These are phyloP conservation scores for Campylorhamphus procurvoides DNA, from an alignment of 2,113 vertebrate species.

Conservation along the genomic window DNA sequence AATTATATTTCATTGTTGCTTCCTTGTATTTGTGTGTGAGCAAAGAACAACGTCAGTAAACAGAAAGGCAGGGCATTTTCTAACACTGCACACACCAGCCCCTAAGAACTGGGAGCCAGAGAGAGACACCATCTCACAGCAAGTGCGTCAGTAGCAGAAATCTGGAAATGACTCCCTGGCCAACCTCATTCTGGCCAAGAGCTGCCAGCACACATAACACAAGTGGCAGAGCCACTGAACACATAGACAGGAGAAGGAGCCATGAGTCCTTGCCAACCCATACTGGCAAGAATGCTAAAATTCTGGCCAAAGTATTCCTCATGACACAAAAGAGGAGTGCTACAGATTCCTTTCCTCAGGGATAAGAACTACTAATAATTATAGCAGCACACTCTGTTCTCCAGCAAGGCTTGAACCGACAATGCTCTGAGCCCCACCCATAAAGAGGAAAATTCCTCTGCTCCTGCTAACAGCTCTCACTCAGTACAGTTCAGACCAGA, in stretches of 20 bases:
- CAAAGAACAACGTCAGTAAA: not conserved
- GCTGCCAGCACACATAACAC: not conserved
- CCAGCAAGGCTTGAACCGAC: not conserved
- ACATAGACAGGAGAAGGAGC: not conserved
- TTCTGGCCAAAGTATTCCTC: not conserved
- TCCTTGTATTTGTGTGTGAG: not conserved
- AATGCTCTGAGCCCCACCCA: not conserved
- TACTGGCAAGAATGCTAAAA: not conserved
- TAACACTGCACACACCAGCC: not conserved
- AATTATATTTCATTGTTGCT: not conserved
- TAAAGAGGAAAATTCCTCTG: not conserved
- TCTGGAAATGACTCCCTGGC: not conserved
- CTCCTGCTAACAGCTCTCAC: not conserved
- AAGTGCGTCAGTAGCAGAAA: not conserved
- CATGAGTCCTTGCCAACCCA: fast-evolving
- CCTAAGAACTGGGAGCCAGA: not conserved
- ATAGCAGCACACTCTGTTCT: not conserved
- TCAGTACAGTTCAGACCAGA: not conserved
- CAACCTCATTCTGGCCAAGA: not conserved
- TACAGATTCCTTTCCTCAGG: not conserved
- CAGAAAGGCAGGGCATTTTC: not conserved
- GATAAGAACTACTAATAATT: not conserved
- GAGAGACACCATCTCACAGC: not conserved
- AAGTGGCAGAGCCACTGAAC: not conserved
- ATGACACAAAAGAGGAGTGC: not conserved